These are phyloP conservation scores for Pteronura brasiliensis DNA, from an alignment of 2,113 vertebrate genomes.

Conservation along the genomic window DNA sequence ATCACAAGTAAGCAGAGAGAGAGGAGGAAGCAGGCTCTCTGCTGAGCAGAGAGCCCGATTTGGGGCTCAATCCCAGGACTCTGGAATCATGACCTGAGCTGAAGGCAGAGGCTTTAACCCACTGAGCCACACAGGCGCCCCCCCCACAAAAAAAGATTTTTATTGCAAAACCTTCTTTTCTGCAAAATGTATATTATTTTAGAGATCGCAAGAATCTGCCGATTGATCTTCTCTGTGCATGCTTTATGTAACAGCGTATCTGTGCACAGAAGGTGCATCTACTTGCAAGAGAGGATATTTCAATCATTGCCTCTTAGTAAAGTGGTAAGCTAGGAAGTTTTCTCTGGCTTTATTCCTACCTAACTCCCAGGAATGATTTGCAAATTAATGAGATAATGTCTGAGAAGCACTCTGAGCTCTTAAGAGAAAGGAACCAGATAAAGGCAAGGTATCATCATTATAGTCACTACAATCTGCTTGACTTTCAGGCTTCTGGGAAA, in stretches of 20 bases:
- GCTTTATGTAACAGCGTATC: neutral
- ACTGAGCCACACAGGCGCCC: too few species aligned
- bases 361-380: conserved; percentile 41
- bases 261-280: neutral
- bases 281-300: neutral
- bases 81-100: too few species aligned
- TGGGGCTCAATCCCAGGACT: too few species aligned
- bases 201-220: neutral
- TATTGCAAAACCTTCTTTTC: neutral
- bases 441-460: neutral
- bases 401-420: conserved; percentile 58
- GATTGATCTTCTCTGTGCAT: neutral
- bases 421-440: conserved; percentile 41
- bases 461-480: neutral
- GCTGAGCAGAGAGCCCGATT: too few species aligned
- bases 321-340: neutral
- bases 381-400: conserved; percentile 62
- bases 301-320: neutral
- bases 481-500: conserved; percentile 19
- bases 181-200: neutral
- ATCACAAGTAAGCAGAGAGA: too few species aligned
- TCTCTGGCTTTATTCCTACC: conserved; percentile 46
- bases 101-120: too few species aligned
- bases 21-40: too few species aligned
- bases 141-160: neutral